Evolutionary conservation across 1,140 invertebrate genomes (phyloP).

Genomic region (Zaprionus davidi): DNA sequence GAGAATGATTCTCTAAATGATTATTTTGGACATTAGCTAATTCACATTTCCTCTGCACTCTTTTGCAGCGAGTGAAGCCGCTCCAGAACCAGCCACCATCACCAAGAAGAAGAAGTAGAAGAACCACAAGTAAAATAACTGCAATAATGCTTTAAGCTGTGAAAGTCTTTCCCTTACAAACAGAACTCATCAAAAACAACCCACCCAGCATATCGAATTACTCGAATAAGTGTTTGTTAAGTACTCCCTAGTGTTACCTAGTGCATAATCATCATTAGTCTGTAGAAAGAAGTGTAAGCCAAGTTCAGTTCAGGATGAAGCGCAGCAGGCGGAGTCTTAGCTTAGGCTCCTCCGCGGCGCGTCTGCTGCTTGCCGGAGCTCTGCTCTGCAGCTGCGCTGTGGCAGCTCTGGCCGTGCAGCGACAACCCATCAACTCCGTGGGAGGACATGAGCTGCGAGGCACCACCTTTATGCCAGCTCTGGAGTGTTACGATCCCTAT

Average conservation of each 20-base stretch:
- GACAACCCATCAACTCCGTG: conserved; percentile 64
- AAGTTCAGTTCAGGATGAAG: conserved; percentile 55
- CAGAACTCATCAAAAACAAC: conserved; percentile 23
- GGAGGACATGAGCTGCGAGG: conserved; percentile 66
- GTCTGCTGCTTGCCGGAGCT: conserved; percentile 49
- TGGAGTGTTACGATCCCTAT: conserved; percentile 83
- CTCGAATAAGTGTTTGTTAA: conserved; percentile 19
- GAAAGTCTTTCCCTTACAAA: conserved; percentile 5
- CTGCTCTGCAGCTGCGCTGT: conserved; percentile 55
- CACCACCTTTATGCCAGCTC: conserved; percentile 78
- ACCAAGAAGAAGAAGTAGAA: conserved; percentile 9
- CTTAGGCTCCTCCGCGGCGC: conserved; percentile 59
- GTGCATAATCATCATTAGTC: conserved; percentile 36
- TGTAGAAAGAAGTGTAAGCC: conserved; percentile 15
- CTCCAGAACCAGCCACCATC: conserved; percentile 49
- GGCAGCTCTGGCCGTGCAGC: conserved; percentile 32
- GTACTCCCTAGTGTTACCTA: conserved; percentile 9
- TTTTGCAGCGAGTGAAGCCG: conserved; percentile 73
- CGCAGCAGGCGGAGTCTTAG: conserved; percentile 71
- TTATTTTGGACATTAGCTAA: conserved; percentile 36
- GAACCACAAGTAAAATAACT: conserved; percentile 21
- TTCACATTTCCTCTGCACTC: background rate
- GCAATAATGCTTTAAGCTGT: conserved; percentile 63
- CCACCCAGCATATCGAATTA: conserved; percentile 26
- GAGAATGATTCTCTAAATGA: conserved; percentile 15